phyloP scores from a whole-genome alignment of 2,888 invertebrate species.

The Sesamia inferens region DNA sequence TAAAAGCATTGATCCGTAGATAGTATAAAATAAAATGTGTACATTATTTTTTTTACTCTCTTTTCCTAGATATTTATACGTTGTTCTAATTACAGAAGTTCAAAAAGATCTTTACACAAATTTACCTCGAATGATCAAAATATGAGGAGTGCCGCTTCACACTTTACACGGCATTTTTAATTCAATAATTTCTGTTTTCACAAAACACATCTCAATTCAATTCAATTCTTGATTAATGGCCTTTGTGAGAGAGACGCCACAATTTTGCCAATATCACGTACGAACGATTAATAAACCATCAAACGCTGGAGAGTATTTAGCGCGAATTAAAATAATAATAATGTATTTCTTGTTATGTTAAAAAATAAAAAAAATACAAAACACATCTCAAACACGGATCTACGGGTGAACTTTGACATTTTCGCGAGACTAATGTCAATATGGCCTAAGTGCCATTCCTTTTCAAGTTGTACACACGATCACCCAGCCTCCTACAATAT shows the following conservation, averaged over 20 bases:
- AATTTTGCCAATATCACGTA: too few relatives aligned
- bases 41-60: constrained; percentile 23
- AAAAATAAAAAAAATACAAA: too few relatives aligned
- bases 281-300: too few relatives aligned
- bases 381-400: constrained; percentile 58
- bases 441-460: constrained; percentile 77
- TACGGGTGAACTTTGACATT: constrained; percentile 88
- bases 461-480: constrained; percentile 67
- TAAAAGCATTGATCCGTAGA: constrained; percentile 32
- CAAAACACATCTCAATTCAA: constrained; percentile 66
- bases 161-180: constrained; percentile 59
- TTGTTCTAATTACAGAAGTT: constrained; percentile 1
- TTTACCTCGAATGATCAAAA: constrained; percentile 52
- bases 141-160: constrained; percentile 40
- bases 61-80: constrained; percentile 6
- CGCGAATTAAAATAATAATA: too few relatives aligned
- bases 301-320: too few relatives aligned
- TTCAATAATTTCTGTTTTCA: constrained; percentile 66
- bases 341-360: too few relatives aligned
- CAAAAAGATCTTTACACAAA: constrained; percentile 17
- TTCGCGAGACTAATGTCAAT: constrained; percentile 75
- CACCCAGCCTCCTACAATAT: constrained; percentile 30
- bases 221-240: too few relatives aligned
- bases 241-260: too few relatives aligned
- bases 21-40: constrained; percentile 34